phyloP scores from a whole-genome alignment of 2,113 vertebrate genomes.

The Zingel zingel region DNA sequence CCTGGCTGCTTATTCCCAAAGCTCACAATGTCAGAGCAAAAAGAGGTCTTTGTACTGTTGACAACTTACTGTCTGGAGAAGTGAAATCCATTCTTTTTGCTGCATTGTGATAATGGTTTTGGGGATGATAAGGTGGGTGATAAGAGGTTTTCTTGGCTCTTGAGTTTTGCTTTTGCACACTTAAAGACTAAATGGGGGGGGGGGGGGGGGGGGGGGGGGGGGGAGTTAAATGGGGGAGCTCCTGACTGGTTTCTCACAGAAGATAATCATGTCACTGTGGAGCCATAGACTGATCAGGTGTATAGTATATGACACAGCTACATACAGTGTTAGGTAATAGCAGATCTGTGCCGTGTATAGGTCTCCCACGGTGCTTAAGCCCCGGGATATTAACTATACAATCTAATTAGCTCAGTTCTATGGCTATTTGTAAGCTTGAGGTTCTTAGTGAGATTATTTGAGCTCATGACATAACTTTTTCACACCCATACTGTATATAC shows the following conservation, averaged over 20 bases:
- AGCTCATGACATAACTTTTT: conserved; percentile 10
- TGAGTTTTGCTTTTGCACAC: too few relatives aligned
- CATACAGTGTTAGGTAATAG: background rate
- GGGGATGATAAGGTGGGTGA: too few relatives aligned
- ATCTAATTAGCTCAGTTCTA: background rate
- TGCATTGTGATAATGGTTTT: too few relatives aligned
- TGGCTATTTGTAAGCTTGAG: background rate
- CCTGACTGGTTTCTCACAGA: background rate
- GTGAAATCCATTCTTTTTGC: too few relatives aligned
- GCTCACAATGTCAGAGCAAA: background rate
- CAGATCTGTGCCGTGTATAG: background rate
- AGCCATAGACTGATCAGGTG: too few relatives aligned
- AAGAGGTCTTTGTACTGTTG: too few relatives aligned
- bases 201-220: too few relatives aligned
- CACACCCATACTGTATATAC: background rate
- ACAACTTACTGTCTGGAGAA: too few relatives aligned
- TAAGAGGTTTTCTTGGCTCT: too few relatives aligned
- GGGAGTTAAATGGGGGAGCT: background rate
- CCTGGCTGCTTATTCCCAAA: background rate
- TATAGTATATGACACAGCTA: too few relatives aligned
- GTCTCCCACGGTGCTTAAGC: background rate
- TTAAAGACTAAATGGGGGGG: too few relatives aligned
- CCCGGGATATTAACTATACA: background rate
- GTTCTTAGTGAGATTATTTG: conserved; percentile 11
- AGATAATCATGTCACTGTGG: background rate